phyloP scores from a whole-genome alignment of 2,797 vertebrate species.

The Centropyge bicolor region DNA sequence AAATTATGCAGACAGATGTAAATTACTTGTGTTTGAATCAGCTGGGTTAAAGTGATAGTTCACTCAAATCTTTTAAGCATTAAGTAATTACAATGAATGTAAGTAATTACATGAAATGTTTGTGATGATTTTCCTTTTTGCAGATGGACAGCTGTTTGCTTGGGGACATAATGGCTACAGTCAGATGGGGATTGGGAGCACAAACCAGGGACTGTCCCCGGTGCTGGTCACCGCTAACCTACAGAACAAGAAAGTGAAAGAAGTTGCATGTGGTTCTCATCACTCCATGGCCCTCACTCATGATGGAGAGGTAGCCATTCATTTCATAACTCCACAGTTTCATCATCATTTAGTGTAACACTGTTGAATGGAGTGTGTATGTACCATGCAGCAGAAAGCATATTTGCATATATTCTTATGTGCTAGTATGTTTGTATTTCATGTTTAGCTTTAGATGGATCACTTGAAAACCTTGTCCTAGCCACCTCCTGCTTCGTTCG shows the following conservation, averaged over 20 bases:
- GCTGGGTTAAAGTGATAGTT: neutral
- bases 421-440: neutral
- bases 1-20: too few species aligned
- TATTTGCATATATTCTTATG: neutral
- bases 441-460: neutral
- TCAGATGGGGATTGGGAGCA: constrained; percentile 94
- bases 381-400: neutral
- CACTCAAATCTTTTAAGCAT: neutral
- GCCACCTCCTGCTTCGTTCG: neutral
- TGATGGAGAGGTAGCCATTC: constrained; percentile 91
- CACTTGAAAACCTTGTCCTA: neutral
- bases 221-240: constrained; percentile 89
- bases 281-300: constrained; percentile 92
- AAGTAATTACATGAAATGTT: too few species aligned
- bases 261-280: constrained; percentile 95
- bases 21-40: neutral
- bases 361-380: too few species aligned
- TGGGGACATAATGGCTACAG: constrained; percentile 98
- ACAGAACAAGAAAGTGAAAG: constrained; percentile 89
- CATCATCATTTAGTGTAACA: neutral
- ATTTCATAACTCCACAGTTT: neutral
- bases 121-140: neutral
- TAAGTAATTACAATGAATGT: too few species aligned
- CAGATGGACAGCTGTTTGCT: constrained; percentile 93
- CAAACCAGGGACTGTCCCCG: constrained; percentile 90